Percentiles rank a stretch among this genome's conserved stretches.
Conservation (phyloP, 2,113 vertebrate species). For the Odocoileus hemionus region DNA sequence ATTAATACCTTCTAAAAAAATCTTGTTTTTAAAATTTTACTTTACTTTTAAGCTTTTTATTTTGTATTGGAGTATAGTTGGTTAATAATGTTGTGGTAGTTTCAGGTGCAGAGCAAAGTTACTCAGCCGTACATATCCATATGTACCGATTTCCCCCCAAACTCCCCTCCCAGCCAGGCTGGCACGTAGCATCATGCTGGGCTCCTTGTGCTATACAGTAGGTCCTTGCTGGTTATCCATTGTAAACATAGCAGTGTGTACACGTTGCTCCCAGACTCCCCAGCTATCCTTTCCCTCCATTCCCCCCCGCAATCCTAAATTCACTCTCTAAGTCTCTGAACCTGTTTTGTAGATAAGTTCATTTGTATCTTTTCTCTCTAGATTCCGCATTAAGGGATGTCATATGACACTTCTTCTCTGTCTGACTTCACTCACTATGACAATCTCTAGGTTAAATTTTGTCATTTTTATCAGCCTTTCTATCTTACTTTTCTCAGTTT, state of each 20-base stretch:
- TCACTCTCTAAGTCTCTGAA: background rate
- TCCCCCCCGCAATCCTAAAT: background rate
- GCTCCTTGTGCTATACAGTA: background rate
- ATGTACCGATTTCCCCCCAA: background rate
- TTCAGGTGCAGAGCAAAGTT: background rate
- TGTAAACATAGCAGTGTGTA: background rate
- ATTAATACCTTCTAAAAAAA: background rate
- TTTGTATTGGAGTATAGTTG: background rate
- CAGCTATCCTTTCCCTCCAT: background rate
- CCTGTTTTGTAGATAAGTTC: background rate
- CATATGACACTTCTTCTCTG: background rate
- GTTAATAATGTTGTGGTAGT: background rate
- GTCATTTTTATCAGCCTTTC: background rate
- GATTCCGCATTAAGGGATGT: rapidly evolving
- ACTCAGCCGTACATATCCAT: background rate
- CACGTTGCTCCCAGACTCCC: rapidly evolving
- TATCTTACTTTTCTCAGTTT: background rate
- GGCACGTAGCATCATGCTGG: rapidly evolving
- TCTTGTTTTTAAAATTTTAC: background rate
- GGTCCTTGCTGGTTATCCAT: background rate
- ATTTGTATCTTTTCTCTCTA: background rate
- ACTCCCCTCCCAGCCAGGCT: background rate
- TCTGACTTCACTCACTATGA: background rate
- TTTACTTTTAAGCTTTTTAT: background rate
- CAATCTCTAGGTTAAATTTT: background rate